These are phyloP conservation scores for Pristiophorus japonicus DNA, from an alignment of 2,113 vertebrate species.

Conservation along the genomic window DNA sequence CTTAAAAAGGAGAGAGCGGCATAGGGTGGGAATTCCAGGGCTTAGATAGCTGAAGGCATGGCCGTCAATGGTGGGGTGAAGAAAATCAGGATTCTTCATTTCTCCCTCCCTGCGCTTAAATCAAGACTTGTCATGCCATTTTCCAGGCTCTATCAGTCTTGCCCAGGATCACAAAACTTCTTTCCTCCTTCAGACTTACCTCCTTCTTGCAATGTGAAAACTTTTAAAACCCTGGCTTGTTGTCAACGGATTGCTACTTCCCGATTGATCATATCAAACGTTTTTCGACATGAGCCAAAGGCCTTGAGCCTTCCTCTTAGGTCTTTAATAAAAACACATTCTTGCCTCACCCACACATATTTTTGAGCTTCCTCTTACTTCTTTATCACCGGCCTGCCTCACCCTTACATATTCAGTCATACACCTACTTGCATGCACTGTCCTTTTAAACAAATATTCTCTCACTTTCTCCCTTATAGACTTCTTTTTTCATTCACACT, in stretches of 20 bases:
- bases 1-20: no score
- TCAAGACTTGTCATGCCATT: no score
- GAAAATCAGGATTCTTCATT: no score
- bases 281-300: not conserved
- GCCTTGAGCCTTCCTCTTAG: not conserved
- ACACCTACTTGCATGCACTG: not conserved
- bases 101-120: no score
- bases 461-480: not conserved
- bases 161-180: no score
- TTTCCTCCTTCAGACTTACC: no score
- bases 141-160: no score
- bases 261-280: not conserved
- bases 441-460: not conserved
- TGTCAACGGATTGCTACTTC: not conserved
- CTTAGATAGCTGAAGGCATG: no score
- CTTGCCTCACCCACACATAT: not conserved
- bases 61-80: no score
- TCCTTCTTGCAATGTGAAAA: no score
- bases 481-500: not conserved
- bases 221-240: no score
- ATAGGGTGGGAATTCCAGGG: no score
- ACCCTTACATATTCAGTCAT: not conserved
- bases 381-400: not conserved
- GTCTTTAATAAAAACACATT: not conserved
- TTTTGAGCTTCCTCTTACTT: not conserved